Evolutionary conservation across 2,113 vertebrate genomes (phyloP).

Genomic region (Otis tarda): DNA sequence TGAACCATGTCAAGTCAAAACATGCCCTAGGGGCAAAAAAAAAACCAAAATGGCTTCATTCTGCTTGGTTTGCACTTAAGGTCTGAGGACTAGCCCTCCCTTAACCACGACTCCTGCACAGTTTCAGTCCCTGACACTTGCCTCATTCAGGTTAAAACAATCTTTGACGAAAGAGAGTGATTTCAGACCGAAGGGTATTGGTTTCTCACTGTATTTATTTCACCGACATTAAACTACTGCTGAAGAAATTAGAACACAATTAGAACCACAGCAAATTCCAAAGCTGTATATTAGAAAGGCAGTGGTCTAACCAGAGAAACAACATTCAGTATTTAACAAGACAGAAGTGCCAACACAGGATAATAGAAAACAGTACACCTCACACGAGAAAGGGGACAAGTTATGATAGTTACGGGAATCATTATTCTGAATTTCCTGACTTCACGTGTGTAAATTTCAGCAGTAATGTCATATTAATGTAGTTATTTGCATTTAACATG

Average conservation of each 20-base stretch:
- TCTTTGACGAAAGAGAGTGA: neutral
- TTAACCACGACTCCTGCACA: neutral
- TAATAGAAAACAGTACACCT: neutral
- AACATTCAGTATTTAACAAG: neutral
- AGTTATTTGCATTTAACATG: constrained; percentile 28
- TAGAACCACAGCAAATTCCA: neutral
- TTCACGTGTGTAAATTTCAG: neutral
- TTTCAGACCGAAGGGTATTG: neutral
- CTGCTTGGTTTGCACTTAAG: neutral
- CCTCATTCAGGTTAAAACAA: neutral
- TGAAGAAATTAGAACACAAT: neutral
- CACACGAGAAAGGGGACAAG: neutral
- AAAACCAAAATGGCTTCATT: neutral
- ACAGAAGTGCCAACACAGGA: neutral
- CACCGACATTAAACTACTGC: neutral
- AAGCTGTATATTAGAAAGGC: neutral
- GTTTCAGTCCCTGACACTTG: neutral
- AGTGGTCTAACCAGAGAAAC: neutral
- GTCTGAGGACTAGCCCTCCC: neutral
- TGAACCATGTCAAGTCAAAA: neutral
- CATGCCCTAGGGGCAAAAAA: neutral
- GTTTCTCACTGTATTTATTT: neutral
- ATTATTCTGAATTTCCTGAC: constrained; percentile 5
- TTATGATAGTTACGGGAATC: neutral
- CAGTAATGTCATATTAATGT: constrained; percentile 16